These are phyloP conservation scores for Tyto alba DNA, from an alignment of 2,113 vertebrate species.

Conservation along the genomic window DNA sequence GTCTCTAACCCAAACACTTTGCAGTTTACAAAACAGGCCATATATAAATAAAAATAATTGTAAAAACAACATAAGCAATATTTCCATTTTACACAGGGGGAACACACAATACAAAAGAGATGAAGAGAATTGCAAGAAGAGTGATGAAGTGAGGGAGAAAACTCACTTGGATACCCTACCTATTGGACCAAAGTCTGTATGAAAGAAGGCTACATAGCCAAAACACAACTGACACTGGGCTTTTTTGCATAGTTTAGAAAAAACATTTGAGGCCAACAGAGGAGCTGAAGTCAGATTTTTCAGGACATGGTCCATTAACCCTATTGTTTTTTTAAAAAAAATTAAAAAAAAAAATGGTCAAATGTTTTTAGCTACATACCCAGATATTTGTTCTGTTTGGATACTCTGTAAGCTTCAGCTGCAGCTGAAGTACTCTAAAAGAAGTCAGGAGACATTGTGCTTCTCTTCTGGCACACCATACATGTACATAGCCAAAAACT, in stretches of 20 bases:
- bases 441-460: background rate
- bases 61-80: background rate
- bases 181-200: background rate
- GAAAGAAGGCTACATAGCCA: background rate
- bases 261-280: background rate
- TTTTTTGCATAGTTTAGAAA: background rate
- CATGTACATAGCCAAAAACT: fast-evolving
- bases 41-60: background rate
- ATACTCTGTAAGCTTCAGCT: background rate
- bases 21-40: background rate
- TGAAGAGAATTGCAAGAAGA: background rate
- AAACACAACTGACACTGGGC: background rate
- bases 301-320: background rate
- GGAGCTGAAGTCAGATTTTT: background rate
- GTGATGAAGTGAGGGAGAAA: background rate
- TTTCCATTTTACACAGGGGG: background rate
- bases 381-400: background rate
- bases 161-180: background rate
- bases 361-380: background rate
- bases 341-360: too few species aligned
- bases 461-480: background rate
- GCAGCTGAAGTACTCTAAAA: background rate
- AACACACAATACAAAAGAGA: background rate
- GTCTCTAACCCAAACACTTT: background rate
- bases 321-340: background rate